These are phyloP conservation scores for Drosophila oshimai DNA, from an alignment of 1,140 invertebrate genomes.

Conservation along the genomic window DNA sequence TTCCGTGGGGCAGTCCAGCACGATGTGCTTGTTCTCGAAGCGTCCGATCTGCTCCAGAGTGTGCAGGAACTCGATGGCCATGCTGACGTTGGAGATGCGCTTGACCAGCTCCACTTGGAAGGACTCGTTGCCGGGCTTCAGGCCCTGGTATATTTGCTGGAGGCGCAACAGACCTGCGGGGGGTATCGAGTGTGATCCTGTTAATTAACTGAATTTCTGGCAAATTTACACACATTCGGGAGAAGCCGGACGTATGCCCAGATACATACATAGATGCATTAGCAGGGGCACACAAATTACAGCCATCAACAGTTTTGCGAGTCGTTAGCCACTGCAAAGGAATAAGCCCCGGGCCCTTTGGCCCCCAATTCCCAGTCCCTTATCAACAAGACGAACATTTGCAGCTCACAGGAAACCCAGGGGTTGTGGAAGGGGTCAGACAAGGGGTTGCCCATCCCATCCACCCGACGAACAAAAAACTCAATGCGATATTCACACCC, in stretches of 20 bases:
- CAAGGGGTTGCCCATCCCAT: slow-evolving; percentile 13
- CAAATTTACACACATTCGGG: not conserved
- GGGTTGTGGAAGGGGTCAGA: not conserved
- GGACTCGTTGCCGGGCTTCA: slow-evolving; percentile 89
- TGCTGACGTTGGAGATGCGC: slow-evolving; percentile 89
- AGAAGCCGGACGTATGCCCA: not conserved
- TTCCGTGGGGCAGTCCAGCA: slow-evolving; percentile 93
- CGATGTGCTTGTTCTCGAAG: slow-evolving; percentile 94
- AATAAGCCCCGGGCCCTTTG: slow-evolving; percentile 8
- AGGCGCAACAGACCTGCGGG: slow-evolving; percentile 91
- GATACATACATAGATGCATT: slow-evolving; percentile 8
- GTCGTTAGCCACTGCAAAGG: slow-evolving; percentile 48
- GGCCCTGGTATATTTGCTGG: slow-evolving; percentile 94
- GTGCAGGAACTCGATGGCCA: slow-evolving; percentile 90
- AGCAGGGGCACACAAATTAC: slow-evolving; percentile 50
- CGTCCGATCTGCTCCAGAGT: slow-evolving; percentile 90
- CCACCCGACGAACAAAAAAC: slow-evolving; percentile 33
- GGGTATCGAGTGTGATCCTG: slow-evolving; percentile 23
- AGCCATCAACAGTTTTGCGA: slow-evolving; percentile 61
- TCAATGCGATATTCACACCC: not conserved
- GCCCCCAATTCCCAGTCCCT: slow-evolving; percentile 21
- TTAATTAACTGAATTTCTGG: slow-evolving; percentile 58
- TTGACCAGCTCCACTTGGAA: slow-evolving; percentile 93
- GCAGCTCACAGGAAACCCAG: slow-evolving; percentile 23
- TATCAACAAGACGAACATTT: slow-evolving; percentile 49